phyloP scores from a whole-genome alignment of 2,797 vertebrate species.

The Emydoidea blandingii region DNA sequence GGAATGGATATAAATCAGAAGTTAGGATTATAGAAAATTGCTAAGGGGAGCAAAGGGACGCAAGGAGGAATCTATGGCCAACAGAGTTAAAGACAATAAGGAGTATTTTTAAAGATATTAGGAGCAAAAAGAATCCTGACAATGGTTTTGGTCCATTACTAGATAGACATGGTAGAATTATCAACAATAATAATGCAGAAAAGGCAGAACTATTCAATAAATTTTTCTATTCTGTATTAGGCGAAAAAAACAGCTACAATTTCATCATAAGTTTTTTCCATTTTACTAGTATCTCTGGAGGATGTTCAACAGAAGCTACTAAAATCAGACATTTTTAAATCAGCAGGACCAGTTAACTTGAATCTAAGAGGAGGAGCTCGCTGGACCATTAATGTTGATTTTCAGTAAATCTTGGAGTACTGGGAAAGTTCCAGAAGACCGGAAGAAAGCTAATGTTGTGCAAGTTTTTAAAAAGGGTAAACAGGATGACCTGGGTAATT shows the following conservation, averaged over 20 bases:
- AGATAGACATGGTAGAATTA: not conserved
- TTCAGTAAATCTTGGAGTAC: not conserved
- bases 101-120: not conserved
- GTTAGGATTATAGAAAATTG: not conserved
- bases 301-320: not conserved
- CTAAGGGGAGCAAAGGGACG: not conserved
- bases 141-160: not conserved
- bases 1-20: not conserved
- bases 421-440: not conserved
- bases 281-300: not conserved
- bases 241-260: not conserved
- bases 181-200: not conserved
- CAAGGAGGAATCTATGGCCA: not conserved
- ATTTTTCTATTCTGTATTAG: not conserved
- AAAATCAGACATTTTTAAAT: not conserved
- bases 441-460: not conserved
- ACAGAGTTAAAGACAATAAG: not conserved
- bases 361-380: not conserved
- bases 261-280: not conserved
- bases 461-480: not conserved
- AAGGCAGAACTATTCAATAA: not conserved
- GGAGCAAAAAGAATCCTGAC: not conserved
- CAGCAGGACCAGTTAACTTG: not conserved
- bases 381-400: not conserved
- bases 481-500: not conserved